A percentile compares a stretch with the other conserved stretches of the same genome.
Conservation (phyloP, 2,797 vertebrate genomes). For the Huso huso region DNA sequence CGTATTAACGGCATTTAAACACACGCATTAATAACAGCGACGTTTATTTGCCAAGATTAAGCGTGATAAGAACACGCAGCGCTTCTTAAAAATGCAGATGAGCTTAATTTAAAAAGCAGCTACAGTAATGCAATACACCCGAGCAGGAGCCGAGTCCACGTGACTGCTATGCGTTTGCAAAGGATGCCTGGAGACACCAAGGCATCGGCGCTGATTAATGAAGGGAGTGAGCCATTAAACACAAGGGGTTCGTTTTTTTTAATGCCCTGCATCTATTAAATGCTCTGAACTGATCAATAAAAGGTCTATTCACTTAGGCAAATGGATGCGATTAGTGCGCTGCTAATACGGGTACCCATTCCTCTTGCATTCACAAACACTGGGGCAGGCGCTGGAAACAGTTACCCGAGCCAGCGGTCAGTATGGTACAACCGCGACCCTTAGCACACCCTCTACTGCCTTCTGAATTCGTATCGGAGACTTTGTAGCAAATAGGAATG, state of each 20-base stretch:
- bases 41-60: constrained; percentile 18
- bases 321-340: constrained; percentile 17
- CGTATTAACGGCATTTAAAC: constrained; percentile 21
- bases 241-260: constrained; percentile 30
- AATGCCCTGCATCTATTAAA: constrained; percentile 35
- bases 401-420: not conserved
- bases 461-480: not conserved
- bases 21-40: constrained; percentile 12
- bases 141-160: constrained; percentile 16
- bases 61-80: constrained; percentile 14
- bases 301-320: constrained; percentile 25
- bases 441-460: not conserved
- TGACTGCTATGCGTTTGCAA: constrained; percentile 26
- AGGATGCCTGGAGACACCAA: constrained; percentile 26
- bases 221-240: constrained; percentile 26
- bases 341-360: constrained; percentile 7
- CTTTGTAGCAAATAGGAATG: not conserved
- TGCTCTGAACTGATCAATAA: constrained; percentile 30
- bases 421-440: not conserved
- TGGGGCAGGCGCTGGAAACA: not conserved
- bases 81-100: constrained; percentile 20
- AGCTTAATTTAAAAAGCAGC: constrained; percentile 22
- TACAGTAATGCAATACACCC: constrained; percentile 13
- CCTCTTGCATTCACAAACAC: not conserved
- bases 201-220: constrained; percentile 37